Conservation (phyloP, 2,113 vertebrate species). For the Pituophis catenifer region DNA sequence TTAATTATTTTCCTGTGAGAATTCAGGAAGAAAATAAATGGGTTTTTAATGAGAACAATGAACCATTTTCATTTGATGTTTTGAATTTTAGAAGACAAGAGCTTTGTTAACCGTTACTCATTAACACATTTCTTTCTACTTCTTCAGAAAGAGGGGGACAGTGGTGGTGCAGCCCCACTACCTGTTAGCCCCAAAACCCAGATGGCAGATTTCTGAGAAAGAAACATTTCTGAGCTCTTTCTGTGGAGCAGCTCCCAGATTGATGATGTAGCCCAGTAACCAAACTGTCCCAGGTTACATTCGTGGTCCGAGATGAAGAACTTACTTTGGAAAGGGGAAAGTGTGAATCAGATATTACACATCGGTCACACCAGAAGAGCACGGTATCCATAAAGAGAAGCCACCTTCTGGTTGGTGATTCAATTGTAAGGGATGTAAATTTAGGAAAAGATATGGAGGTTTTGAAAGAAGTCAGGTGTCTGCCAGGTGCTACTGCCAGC, state of each 20-base stretch:
- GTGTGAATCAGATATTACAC: too few species aligned
- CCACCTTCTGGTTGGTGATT: too few species aligned
- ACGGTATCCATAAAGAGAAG: too few species aligned
- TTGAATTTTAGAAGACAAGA: not conserved
- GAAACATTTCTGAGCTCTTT: not conserved
- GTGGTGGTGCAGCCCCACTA: not conserved
- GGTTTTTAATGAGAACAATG: not conserved
- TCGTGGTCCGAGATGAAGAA: not conserved
- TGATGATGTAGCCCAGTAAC: not conserved
- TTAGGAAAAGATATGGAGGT: too few species aligned
- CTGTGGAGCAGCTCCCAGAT: not conserved
- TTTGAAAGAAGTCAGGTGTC: too few species aligned
- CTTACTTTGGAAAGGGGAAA: too few species aligned
- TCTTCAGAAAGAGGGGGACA: not conserved
- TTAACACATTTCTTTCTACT: not conserved
- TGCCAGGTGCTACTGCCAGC: too few species aligned
- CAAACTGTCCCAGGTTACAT: not conserved
- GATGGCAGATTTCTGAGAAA: not conserved
- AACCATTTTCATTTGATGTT: not conserved
- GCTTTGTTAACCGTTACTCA: not conserved
- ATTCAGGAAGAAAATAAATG: not conserved
- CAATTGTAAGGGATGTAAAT: too few species aligned
- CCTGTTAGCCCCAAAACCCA: not conserved
- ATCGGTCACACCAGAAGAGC: too few species aligned
- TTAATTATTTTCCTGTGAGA: slow-evolving; percentile 10